Conservation (phyloP, 2,888 invertebrate species). For the Alloplasta piceator region DNA sequence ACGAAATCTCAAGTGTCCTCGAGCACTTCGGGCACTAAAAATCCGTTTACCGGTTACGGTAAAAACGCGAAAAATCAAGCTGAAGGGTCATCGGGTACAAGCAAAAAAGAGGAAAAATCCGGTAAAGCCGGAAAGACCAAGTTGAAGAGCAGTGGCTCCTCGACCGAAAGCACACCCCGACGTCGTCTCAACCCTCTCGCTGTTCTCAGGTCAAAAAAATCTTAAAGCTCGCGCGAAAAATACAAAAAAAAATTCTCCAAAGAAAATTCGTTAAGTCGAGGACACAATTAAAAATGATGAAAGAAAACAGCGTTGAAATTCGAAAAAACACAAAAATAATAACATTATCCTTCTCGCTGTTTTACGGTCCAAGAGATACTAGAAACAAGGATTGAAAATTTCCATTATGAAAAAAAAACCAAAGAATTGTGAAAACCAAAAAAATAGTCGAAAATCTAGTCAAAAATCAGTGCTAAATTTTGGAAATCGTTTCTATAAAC, state of each 20-base stretch:
- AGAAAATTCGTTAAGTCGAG: neutral
- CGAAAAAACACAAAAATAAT: too few species aligned
- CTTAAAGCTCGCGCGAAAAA: constrained; percentile 68
- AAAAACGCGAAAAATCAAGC: constrained; percentile 76
- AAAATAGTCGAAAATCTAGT: too few species aligned
- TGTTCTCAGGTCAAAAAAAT: constrained; percentile 80
- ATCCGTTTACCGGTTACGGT: constrained; percentile 69
- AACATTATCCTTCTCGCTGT: too few species aligned
- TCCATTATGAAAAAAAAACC: too few species aligned
- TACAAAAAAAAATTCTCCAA: neutral
- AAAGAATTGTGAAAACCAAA: too few species aligned
- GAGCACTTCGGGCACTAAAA: constrained; percentile 70
- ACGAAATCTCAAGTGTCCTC: constrained; percentile 71
- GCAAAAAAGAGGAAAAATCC: constrained; percentile 74
- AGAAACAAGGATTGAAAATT: too few species aligned
- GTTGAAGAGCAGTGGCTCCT: constrained; percentile 78
- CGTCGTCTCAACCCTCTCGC: constrained; percentile 80
- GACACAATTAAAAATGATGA: neutral
- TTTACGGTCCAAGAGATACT: too few species aligned
- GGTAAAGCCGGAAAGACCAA: constrained; percentile 77
- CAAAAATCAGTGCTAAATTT: too few species aligned
- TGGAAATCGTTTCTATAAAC: too few species aligned
- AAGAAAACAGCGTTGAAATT: too few species aligned
- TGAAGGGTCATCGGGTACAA: constrained; percentile 40
- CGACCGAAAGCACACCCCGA: constrained; percentile 79